Conservation (phyloP, 2,113 vertebrate genomes). For the Brachypodius melanocephalos region DNA sequence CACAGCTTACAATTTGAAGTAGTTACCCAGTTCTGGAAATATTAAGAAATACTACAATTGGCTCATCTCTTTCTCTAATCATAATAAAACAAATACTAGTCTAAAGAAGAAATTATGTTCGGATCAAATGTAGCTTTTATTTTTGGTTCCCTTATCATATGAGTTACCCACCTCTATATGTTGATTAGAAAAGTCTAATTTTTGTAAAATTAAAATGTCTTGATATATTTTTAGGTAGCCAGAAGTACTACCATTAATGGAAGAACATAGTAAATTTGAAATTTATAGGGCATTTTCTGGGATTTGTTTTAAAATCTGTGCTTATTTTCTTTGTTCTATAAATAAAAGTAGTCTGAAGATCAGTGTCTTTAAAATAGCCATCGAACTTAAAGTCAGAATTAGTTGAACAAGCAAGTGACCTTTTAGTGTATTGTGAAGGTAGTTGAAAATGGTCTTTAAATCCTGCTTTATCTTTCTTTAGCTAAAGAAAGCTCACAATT, state of each 20-base stretch:
- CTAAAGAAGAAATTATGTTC: not conserved
- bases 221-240: not conserved
- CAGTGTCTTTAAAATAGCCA: slow-evolving; percentile 21
- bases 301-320: not conserved
- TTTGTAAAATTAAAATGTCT: not conserved
- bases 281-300: not conserved
- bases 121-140: not conserved
- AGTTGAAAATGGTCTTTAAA: slow-evolving; percentile 52
- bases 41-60: not conserved
- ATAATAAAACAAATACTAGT: not conserved
- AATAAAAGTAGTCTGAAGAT: slow-evolving; percentile 19
- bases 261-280: not conserved
- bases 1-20: not conserved
- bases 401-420: slow-evolving; percentile 33
- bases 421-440: slow-evolving; percentile 34
- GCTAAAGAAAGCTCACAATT: slow-evolving; percentile 27
- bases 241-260: not conserved
- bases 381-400: slow-evolving; percentile 16
- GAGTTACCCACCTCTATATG: not conserved
- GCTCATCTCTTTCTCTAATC: not conserved
- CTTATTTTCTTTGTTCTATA: slow-evolving; percentile 2
- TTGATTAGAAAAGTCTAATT: not conserved
- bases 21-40: not conserved
- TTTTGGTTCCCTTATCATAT: not conserved
- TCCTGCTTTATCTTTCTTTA: slow-evolving; percentile 39